Conservation (phyloP, 2,888 invertebrate species). For the Eugnorisma glareosa region DNA sequence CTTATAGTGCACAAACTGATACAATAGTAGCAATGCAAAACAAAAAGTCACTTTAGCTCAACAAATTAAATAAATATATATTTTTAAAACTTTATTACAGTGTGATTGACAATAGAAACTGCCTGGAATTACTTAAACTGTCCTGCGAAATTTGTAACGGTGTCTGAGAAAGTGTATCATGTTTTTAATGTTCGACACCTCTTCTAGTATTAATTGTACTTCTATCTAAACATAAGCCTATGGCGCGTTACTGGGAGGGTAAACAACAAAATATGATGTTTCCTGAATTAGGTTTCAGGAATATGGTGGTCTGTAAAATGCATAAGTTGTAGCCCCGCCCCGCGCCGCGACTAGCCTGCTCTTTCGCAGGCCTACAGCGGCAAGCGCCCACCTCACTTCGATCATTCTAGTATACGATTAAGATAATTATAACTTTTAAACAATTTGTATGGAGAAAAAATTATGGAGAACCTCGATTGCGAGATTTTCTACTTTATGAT, state of each 20-base stretch:
- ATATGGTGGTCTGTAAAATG: background rate
- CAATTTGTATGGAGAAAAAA: conserved; percentile 47
- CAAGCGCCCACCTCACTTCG: conserved; percentile 65
- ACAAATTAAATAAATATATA: conserved; percentile 11
- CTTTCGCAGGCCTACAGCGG: conserved; percentile 50
- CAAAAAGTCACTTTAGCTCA: background rate
- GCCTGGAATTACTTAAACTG: conserved; percentile 12
- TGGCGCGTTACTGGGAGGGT: conserved; percentile 15
- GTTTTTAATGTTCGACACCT: conserved; percentile 49
- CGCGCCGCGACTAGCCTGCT: conserved; percentile 14
- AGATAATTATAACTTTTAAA: conserved; percentile 43
- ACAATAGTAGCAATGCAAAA: background rate
- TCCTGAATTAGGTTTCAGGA: background rate
- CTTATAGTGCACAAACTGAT: background rate
- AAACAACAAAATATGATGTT: conserved; percentile 8
- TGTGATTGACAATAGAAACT: conserved; percentile 52
- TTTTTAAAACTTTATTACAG: background rate
- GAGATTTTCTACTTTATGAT: conserved; percentile 60
- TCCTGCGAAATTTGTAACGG: conserved; percentile 57
- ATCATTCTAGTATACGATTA: conserved; percentile 69
- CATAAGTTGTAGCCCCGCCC: background rate
- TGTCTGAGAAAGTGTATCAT: conserved; percentile 54
- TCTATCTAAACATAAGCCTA: conserved; percentile 13
- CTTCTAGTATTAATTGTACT: conserved; percentile 47
- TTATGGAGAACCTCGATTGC: conserved; percentile 33